A percentile compares a stretch with the other conserved stretches of the same genome.
Evolutionary conservation across 2,888 invertebrate species (phyloP).

Genomic region (Parnassius glacialis): DNA sequence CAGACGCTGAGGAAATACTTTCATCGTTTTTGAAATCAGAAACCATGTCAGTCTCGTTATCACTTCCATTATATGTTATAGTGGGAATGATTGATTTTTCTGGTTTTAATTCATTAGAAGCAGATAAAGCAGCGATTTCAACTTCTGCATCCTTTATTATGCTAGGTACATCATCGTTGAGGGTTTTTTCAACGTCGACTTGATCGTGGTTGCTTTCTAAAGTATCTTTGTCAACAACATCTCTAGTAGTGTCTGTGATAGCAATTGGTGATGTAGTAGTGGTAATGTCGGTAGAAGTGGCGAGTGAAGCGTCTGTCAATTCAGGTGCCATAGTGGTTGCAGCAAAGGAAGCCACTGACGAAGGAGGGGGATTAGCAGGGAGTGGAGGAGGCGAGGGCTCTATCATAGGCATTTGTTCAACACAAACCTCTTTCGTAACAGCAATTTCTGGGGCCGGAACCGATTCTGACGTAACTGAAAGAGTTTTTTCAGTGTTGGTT

Average conservation of each 20-base stretch:
- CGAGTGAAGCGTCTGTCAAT: conserved; percentile 67
- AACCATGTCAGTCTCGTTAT: background rate
- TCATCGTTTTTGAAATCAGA: conserved; percentile 3
- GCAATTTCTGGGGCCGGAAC: conserved; percentile 68
- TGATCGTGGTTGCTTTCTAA: conserved; percentile 4
- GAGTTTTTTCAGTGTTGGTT: conserved; percentile 57
- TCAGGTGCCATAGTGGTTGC: conserved; percentile 84
- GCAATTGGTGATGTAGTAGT: conserved; percentile 50
- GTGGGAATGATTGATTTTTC: background rate
- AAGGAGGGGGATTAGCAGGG: conserved; percentile 87
- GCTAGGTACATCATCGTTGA: conserved; percentile 29
- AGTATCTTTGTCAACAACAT: conserved; percentile 31
- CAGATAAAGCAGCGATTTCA: background rate
- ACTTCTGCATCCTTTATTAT: conserved; percentile 7
- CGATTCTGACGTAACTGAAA: conserved; percentile 56
- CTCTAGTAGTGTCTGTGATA: conserved; percentile 46
- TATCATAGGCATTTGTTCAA: conserved; percentile 81
- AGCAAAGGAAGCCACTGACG: conserved; percentile 88
- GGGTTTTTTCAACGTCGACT: conserved; percentile 34
- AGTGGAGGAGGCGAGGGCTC: conserved; percentile 86
- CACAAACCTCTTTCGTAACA: conserved; percentile 78
- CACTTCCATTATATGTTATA: conserved; percentile 2
- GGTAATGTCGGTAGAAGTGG: conserved; percentile 61
- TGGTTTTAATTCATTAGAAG: conserved; percentile 3
- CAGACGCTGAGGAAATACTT: background rate